Base-by-base conservation (phyloP, 2,113 vertebrate species). In the Seriola quinqueradiata region DNA sequence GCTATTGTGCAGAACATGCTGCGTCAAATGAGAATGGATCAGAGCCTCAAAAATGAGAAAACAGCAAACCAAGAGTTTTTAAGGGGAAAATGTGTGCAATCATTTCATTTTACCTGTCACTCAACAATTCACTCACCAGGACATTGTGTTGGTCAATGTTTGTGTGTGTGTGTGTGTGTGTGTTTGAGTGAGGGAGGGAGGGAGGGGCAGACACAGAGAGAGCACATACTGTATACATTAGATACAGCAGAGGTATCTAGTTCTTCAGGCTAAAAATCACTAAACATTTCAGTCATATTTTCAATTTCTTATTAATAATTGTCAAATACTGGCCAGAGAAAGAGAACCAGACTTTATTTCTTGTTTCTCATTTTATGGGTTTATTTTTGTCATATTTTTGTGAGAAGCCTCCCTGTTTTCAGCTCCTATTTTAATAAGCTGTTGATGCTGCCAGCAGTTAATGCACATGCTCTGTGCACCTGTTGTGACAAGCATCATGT, bases 71-170 rank as follows among this genome's bases (percentile, higher is more conserved):
- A 74, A 64, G 71, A 80, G 72, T 52, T 61, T 88, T 87, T 77
- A 81, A 70, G 57, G 77, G 79, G 74, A 70, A 90, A 87, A 85
- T 82, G 44, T 75, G 88, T 65, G 87, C 86, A 87, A 91, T 93
- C 90, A 89, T 86, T 76, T 83, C 38, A 80, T 92, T 91, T 85
- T 83, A 77, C 77, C 78, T 86, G 87, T 87, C 89, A 90, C 73
- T 91, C 87, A 87, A 81, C 59, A 55, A 59, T 77, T 68, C 60
- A 82, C 83, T 87, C 85, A 79, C 80, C 79, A 67, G 74, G 89
- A 89, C 81, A 77, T 25, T 54, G 60, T 74, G 68, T n/a, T 61
- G 40, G 34, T 59, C 66, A 63, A 48, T 44, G 34, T 50, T 44
- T 59, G 44, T 61, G 66, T 58, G 44, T 66, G 66, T 58, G 38